These are phyloP conservation scores for Phodopus roborovskii DNA, from an alignment of 2,113 vertebrate genomes.

Conservation along the genomic window DNA sequence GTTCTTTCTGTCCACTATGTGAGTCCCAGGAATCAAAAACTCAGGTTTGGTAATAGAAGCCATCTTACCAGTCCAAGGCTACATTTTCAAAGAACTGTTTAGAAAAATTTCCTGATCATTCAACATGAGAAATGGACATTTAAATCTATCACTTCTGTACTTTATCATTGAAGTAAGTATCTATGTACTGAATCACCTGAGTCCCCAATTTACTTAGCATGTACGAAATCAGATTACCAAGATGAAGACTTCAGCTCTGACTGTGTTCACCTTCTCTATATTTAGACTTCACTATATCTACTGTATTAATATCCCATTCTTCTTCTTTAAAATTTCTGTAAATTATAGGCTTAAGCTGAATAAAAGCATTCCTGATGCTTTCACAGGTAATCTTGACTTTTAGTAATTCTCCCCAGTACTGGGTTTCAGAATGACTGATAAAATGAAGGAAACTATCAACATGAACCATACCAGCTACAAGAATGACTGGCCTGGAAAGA, in stretches of 20 bases:
- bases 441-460: background rate
- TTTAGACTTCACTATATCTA: background rate
- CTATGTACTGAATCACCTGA: background rate
- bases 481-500: background rate
- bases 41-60: background rate
- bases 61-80: background rate
- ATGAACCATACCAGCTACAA: background rate
- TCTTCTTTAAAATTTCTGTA: background rate
- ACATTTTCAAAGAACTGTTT: background rate
- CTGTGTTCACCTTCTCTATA: background rate
- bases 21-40: background rate
- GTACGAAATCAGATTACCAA: background rate
- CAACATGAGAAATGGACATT: background rate
- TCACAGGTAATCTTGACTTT: slow-evolving; percentile 39
- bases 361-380: background rate
- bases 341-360: background rate
- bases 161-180: background rate
- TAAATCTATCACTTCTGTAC: background rate
- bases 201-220: background rate
- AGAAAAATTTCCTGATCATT: background rate
- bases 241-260: background rate
- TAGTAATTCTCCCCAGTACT: background rate
- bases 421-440: slow-evolving; percentile 8
- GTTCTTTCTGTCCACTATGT: background rate
- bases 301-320: background rate